Evolutionary conservation across 2,888 invertebrate species (phyloP).

Genomic region (Hypolimnas misippus): DNA sequence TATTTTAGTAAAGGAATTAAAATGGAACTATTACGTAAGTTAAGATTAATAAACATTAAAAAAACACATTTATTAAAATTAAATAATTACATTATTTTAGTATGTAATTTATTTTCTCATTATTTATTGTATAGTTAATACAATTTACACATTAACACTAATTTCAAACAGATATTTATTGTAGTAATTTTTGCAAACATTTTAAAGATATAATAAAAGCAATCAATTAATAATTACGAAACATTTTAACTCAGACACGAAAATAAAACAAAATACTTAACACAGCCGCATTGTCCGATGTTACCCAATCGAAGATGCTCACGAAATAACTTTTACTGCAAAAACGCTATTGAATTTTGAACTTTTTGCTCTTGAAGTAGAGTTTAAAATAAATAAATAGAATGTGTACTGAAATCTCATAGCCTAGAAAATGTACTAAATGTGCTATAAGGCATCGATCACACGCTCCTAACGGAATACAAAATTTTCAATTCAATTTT

Average conservation of each 20-base stretch:
- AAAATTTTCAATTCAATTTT: conserved; percentile 4
- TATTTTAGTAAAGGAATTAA: no score
- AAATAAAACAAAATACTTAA: conserved; percentile 41
- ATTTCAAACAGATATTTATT: no score
- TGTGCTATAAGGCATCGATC: conserved; percentile 28
- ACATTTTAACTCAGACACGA: conserved; percentile 31
- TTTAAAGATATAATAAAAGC: conserved; percentile 2
- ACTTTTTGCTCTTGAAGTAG: not conserved
- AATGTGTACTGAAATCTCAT: not conserved
- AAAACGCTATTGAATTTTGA: conserved; percentile 9
- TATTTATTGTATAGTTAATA: no score
- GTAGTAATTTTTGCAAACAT: no score
- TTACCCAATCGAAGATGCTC: conserved; percentile 46
- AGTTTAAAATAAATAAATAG: conserved; percentile 1
- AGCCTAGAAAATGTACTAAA: conserved; percentile 35
- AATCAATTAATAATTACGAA: conserved; percentile 31
- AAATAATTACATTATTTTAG: no score
- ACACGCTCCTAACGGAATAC: conserved; percentile 18
- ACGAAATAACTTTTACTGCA: conserved; percentile 43
- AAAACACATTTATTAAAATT: no score
- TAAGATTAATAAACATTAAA: no score
- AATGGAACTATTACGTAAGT: no score
- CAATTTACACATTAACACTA: no score
- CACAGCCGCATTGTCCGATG: conserved; percentile 42
- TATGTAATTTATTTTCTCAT: no score